Base-by-base conservation (phyloP, 2,797 vertebrate species). In the Tenualosa ilisha region DNA sequence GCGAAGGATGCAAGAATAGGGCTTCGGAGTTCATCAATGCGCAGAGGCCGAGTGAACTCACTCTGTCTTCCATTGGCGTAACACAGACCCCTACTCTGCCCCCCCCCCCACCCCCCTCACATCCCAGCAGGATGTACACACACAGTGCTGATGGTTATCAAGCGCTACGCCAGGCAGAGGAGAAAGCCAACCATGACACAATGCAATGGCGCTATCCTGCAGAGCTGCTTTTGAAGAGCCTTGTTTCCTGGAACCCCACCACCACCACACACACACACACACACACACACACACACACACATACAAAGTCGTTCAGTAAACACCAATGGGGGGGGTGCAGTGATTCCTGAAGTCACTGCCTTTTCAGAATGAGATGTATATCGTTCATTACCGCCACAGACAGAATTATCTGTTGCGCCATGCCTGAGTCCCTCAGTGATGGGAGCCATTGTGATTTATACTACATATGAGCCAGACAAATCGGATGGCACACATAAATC, bases 401-500 rank as follows among this genome's bases (percentile, higher is more conserved):
- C 51, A 15, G 56, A 88, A 50, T 75, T 22, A 79, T 43, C 51
- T 17, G 40, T 50, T 50, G 8, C 26, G n/a, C 46, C 43, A 56
- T 49, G 46, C 15, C 72, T 83, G 31, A 24, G 31, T 51, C 11
- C 22, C 6, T 26, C 31, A 3, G 43, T 15, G 50, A 83, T 53
- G 37, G 82, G 50, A 84, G 68, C 37, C 37, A 81, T 65, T 12
- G 68, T 84, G 85, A 85, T 88, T 79, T 65, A 61, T 46, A 50
- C 82, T 82, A 82, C 82, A 83, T 15, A 65, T 81, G 56, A 49
- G 83, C 37, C 22, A 85, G 83, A 86, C 81, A 82, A 84, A 90
- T 86, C 43, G 59, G 51, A 85, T 54, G 56, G 84, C 84, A 85
- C 87, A 86, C 84, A 89, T 86, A 87, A 85, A 90, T 85, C 82